Evolutionary conservation across 1,140 invertebrate species (phyloP), one percentile per base, ranked within the genome.

Genomic region (Drosophila nebulosa): DNA sequence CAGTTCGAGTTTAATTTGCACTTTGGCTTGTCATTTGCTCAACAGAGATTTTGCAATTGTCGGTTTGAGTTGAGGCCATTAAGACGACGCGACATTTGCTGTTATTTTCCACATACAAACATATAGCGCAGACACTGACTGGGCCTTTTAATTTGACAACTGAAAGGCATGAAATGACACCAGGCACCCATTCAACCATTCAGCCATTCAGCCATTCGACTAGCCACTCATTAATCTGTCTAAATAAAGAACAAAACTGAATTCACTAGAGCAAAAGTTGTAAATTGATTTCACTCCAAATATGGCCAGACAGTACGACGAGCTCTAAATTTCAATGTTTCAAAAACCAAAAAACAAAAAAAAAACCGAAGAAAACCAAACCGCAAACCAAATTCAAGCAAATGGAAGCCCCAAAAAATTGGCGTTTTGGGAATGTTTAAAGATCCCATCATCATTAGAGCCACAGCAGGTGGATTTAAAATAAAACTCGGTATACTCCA

Each of bases 91-190:
- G 59, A 72, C 65, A 81, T 18, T 46, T 46, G 39, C 39, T 46
- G 16, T 21, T 46, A 46, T 46, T 46, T 46, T 46, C 39, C 39
- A 46, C 39, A 46, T 16, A 46, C 16, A 16, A 21, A 46, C 39
- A 46, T 69, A 46, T 42, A 6, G 14, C 74, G 62, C 58, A 75
- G 64, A 75, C 51, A 62, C 55, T 64, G 73, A 69, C 70, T 67
- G 53, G 83, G 62, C 59, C 73, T 78, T 86, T 78, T 86, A 78
- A 88, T 88, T 86, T 86, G 81, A 88, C 83, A 86, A 81, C 74
- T 86, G 81, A 88, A 74, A 86, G 69, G 78, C 78, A 77, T 81
- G 46, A 78, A 88, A 88, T 73, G 81, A 80, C 73, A 85, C 64
- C 62, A 72, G 64, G 68, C 57, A 63, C 60, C 30, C 51, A 63